These are phyloP conservation scores for Rhinatrema bivittatum DNA, from an alignment of 2,797 vertebrate genomes.

Conservation along the genomic window DNA sequence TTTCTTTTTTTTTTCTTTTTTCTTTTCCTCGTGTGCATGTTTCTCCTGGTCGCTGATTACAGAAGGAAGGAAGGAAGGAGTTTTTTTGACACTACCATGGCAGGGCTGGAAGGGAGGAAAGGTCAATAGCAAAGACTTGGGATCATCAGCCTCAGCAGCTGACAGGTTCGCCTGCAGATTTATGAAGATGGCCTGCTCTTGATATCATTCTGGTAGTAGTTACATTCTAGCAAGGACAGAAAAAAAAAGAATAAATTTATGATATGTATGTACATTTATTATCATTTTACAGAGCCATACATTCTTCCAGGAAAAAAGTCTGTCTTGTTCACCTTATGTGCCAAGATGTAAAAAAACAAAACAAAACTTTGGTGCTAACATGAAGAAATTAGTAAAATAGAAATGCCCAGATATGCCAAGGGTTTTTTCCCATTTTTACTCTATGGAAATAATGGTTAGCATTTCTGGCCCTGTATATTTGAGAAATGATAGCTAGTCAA, in stretches of 20 bases:
- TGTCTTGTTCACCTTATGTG: too few relatives aligned
- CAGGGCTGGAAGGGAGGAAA: slow-evolving; percentile 3
- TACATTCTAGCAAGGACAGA: neutral
- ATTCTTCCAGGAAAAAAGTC: neutral
- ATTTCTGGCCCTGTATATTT: too few relatives aligned
- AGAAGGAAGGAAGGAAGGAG: neutral
- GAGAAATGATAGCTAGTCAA: too few relatives aligned
- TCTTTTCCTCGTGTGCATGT: too few relatives aligned
- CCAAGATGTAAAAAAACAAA: too few relatives aligned
- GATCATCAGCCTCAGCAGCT: neutral
- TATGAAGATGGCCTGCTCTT: neutral
- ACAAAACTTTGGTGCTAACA: too few relatives aligned
- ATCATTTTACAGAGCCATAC: neutral
- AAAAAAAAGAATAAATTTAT: neutral
- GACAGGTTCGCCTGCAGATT: neutral
- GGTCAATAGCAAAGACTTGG: slow-evolving; percentile 1
- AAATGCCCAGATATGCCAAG: too few relatives aligned
- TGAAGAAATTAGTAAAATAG: too few relatives aligned
- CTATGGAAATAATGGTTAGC: too few relatives aligned
- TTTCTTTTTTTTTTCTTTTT: too few relatives aligned
- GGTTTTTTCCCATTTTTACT: too few relatives aligned
- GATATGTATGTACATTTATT: slow-evolving; percentile 1
- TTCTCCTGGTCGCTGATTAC: neutral
- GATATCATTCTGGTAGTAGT: neutral
- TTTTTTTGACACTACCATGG: neutral